Conservation (phyloP, 2,797 vertebrate species). For the Pseudocheirus occidentalis region DNA sequence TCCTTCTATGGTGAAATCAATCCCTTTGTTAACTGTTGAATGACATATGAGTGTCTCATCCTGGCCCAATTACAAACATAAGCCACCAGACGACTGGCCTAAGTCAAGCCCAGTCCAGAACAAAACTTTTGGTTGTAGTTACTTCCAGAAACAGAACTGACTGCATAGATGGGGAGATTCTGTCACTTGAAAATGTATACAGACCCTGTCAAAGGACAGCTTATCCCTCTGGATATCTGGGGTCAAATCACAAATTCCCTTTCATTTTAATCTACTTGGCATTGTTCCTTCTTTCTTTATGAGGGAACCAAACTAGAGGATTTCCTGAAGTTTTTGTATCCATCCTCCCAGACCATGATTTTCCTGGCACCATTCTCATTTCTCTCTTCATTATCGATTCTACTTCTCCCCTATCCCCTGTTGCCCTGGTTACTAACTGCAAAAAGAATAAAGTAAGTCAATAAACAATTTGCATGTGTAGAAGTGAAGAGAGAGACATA, state of each 20-base stretch:
- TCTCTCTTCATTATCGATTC: not conserved
- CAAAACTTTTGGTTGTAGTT: not conserved
- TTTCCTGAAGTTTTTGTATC: not conserved
- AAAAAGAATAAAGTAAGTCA: not conserved
- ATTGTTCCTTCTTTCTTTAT: not conserved
- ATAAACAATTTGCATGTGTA: not conserved
- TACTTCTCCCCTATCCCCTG: not conserved
- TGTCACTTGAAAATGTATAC: not conserved
- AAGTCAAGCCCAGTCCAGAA: not conserved
- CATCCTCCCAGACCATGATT: not conserved
- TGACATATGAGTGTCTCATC: not conserved
- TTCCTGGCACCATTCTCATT: not conserved
- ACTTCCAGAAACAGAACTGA: not conserved
- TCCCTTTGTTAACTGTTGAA: not conserved
- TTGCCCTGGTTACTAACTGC: not conserved
- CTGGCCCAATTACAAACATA: not conserved
- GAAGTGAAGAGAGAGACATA: not conserved
- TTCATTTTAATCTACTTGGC: not conserved
- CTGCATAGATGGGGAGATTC: not conserved
- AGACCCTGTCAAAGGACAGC: not conserved
- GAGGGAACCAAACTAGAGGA: not conserved
- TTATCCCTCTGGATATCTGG: not conserved
- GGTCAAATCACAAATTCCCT: not conserved
- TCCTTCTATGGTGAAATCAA: not conserved
- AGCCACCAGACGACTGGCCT: not conserved